Conservation (phyloP, 2,113 vertebrate genomes). For the Ammodytes marinus region DNA sequence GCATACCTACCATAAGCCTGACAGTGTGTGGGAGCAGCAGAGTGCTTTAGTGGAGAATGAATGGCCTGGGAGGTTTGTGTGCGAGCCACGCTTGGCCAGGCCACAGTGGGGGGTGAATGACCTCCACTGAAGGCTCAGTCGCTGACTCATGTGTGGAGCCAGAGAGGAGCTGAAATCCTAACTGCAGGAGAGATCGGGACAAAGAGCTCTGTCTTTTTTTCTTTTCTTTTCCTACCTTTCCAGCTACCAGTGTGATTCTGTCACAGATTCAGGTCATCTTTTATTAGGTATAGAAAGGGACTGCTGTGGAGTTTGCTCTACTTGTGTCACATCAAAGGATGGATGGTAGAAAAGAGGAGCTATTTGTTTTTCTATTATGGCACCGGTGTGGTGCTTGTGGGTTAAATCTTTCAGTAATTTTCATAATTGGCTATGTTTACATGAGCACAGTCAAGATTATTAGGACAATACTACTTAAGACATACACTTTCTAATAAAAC, state of each 20-base stretch:
- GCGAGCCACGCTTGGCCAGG: constrained; percentile 26
- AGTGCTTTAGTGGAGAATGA: constrained; percentile 37
- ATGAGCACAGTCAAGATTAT: neutral
- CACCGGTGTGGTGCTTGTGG: neutral
- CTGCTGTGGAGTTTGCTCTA: constrained; percentile 27
- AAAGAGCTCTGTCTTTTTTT: constrained; percentile 13
- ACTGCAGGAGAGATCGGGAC: constrained; percentile 20
- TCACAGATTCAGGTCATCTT: constrained; percentile 55
- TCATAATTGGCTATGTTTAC: neutral
- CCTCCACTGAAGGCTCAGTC: constrained; percentile 62
- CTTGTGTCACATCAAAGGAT: constrained; percentile 39
- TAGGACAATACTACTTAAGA: neutral
- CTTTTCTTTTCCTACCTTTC: neutral
- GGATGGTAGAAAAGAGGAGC: constrained; percentile 14
- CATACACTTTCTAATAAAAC: neutral
- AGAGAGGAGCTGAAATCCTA: constrained; percentile 52
- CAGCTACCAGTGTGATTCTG: constrained; percentile 51
- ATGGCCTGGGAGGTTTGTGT: constrained; percentile 52
- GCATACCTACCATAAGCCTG: constrained; percentile 60
- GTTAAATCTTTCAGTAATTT: constrained; percentile 8
- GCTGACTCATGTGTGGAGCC: constrained; percentile 71
- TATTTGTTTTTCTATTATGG: constrained; percentile 1
- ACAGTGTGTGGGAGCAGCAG: constrained; percentile 53
- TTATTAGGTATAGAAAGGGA: constrained; percentile 45
- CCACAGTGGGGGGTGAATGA: constrained; percentile 42